These are phyloP conservation scores for Cydia amplana DNA, from an alignment of 1,140 invertebrate genomes.

Conservation along the genomic window DNA sequence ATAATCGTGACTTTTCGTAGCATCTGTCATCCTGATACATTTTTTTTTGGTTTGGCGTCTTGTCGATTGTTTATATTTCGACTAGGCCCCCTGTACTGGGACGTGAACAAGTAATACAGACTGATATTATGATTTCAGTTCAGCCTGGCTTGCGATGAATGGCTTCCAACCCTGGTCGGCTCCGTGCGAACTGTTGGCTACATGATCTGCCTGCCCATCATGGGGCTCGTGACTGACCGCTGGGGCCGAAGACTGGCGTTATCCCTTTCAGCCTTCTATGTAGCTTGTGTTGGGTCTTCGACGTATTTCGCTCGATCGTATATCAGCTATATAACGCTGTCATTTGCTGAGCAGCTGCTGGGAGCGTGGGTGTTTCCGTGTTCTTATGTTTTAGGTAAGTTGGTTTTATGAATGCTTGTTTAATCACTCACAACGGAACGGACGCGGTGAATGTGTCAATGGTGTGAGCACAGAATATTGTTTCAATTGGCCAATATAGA, in stretches of 20 bases:
- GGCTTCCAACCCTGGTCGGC: slow-evolving; percentile 83
- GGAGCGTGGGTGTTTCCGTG: slow-evolving; percentile 7
- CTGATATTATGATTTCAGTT: slow-evolving; percentile 33
- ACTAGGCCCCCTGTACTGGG: no score
- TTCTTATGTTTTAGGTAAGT: slow-evolving; percentile 2
- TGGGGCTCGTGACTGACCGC: slow-evolving; percentile 81
- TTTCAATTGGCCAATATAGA: no score
- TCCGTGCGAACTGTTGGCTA: slow-evolving; percentile 83
- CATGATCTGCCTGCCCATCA: slow-evolving; percentile 81
- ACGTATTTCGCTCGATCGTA: slow-evolving; percentile 82
- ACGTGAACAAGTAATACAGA: no score
- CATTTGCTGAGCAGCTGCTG: slow-evolving; percentile 45
- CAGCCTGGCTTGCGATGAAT: slow-evolving; percentile 66
- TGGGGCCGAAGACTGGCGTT: slow-evolving; percentile 80
- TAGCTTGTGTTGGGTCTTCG: slow-evolving; percentile 80
- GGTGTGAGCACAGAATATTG: no score
- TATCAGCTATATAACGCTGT: slow-evolving; percentile 79
- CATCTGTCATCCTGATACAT: no score
- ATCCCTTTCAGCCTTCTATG: slow-evolving; percentile 73
- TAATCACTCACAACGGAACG: no score
- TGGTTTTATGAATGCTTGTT: background rate
- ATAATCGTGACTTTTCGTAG: no score
- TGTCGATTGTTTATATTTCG: no score
- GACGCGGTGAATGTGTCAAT: no score
- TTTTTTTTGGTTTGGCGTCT: no score